These are phyloP conservation scores for Phodopus roborovskii DNA, from an alignment of 2,113 vertebrate genomes.

Conservation along the genomic window DNA sequence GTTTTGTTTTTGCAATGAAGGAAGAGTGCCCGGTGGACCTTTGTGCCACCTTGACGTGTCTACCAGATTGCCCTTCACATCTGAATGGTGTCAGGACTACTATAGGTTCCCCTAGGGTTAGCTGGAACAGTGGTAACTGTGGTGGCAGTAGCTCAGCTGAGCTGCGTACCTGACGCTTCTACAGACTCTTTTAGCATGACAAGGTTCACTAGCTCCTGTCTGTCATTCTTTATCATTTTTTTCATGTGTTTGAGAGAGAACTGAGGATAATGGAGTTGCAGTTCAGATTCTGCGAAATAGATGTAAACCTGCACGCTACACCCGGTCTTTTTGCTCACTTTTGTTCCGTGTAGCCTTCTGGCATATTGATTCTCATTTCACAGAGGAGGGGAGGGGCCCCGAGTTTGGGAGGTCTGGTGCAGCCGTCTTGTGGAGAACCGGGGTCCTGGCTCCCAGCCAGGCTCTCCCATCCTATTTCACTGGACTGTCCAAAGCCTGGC, in stretches of 20 bases:
- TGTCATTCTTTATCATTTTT: neutral
- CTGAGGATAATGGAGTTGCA: neutral
- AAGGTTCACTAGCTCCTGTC: neutral
- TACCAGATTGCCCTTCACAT: neutral
- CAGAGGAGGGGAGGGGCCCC: neutral
- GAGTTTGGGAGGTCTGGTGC: neutral
- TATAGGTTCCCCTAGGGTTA: neutral
- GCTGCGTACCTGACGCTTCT: neutral
- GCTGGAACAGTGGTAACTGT: neutral
- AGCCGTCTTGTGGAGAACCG: neutral
- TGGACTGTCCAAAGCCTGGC: neutral
- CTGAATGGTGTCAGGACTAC: neutral
- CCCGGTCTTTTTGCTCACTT: neutral
- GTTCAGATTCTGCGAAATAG: constrained; percentile 1
- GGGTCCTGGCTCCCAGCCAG: neutral
- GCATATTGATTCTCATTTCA: neutral
- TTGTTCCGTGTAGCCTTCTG: neutral
- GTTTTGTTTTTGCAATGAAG: neutral
- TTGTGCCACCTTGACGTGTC: neutral
- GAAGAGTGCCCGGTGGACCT: neutral
- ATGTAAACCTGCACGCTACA: neutral
- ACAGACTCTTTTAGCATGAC: neutral
- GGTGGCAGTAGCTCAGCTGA: neutral
- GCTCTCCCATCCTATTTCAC: neutral
- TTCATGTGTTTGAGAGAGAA: neutral